These are phyloP conservation scores for Sylvicola cinctus DNA, from an alignment of 2,888 invertebrate genomes.

Conservation along the genomic window DNA sequence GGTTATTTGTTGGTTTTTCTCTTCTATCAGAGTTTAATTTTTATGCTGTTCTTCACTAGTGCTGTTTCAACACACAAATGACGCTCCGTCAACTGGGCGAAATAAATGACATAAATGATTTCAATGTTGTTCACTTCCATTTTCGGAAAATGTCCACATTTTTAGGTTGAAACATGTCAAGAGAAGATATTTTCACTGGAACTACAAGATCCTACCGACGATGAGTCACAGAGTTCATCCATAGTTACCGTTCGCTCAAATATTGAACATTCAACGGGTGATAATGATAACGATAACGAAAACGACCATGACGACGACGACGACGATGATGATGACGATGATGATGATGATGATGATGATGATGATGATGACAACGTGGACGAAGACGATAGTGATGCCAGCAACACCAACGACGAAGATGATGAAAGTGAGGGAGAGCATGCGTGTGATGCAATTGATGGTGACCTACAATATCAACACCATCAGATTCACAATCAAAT, in stretches of 20 bases:
- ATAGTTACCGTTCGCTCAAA: slow-evolving; percentile 28
- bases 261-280: slow-evolving; percentile 11
- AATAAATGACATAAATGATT: no score
- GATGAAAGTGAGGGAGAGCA: slow-evolving; percentile 5
- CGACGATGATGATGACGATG: not conserved
- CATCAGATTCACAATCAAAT: not conserved
- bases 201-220: slow-evolving; percentile 41
- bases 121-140: no score
- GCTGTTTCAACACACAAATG: no score
- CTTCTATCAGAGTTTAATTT: no score
- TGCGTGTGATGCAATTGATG: not conserved
- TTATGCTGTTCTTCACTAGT: no score
- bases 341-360: slow-evolving; percentile 5
- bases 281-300: not conserved
- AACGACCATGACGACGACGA: slow-evolving; percentile 13
- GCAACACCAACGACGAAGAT: not conserved
- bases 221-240: slow-evolving; percentile 24
- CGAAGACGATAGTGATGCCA: slow-evolving; percentile 4
- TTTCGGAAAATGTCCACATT: no score
- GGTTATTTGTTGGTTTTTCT: no score
- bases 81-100: no score
- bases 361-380: not conserved
- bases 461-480: not conserved
- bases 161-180: slow-evolving; percentile 75
- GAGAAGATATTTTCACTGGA: slow-evolving; percentile 82